A percentile compares a stretch with the other conserved stretches of the same genome.
These are phyloP conservation scores for Hozukius guyotensis DNA, from an alignment of 2,797 vertebrate genomes.

Conservation along the genomic window DNA sequence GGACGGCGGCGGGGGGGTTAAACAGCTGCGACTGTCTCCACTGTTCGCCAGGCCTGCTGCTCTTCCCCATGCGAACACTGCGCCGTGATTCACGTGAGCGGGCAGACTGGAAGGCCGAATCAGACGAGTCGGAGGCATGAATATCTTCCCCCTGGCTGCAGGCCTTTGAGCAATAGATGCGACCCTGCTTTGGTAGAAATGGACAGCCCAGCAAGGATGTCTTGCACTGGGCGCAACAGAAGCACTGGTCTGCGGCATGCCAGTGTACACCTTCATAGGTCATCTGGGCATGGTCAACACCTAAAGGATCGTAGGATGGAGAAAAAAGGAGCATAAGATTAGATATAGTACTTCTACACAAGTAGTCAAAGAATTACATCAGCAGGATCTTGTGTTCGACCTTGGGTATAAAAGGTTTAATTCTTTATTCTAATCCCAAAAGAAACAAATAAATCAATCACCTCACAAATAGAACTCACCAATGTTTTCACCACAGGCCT, in stretches of 20 bases:
- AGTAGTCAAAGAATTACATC: not conserved
- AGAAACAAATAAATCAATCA: not conserved
- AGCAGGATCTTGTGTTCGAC: not conserved
- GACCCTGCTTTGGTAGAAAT: conserved; percentile 95
- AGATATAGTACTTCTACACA: not conserved
- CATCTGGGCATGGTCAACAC: conserved; percentile 98
- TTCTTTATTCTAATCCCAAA: not conserved
- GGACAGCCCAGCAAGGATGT: conserved; percentile 93
- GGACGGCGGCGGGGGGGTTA: conserved; percentile 47
- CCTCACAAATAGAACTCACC: conserved; percentile 78
- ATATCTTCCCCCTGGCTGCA: conserved; percentile 95
- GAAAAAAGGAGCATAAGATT: not conserved
- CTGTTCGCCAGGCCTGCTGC: conserved; percentile 90
- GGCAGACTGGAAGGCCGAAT: conserved; percentile 96
- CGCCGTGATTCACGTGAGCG: conserved; percentile 93
- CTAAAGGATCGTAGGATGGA: conserved; percentile 65
- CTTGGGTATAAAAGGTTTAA: fast-evolving
- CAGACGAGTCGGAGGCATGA: conserved; percentile 93
- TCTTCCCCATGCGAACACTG: conserved; percentile 93
- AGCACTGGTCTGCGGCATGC: conserved; percentile 96
- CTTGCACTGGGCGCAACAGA: conserved; percentile 96
- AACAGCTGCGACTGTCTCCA: conserved; percentile 91
- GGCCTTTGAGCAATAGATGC: conserved; percentile 95
- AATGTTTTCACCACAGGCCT: conserved; percentile 96
- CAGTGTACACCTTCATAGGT: conserved; percentile 97